phyloP scores from a whole-genome alignment of 2,888 invertebrate species.

The Diarsia brunnea region DNA sequence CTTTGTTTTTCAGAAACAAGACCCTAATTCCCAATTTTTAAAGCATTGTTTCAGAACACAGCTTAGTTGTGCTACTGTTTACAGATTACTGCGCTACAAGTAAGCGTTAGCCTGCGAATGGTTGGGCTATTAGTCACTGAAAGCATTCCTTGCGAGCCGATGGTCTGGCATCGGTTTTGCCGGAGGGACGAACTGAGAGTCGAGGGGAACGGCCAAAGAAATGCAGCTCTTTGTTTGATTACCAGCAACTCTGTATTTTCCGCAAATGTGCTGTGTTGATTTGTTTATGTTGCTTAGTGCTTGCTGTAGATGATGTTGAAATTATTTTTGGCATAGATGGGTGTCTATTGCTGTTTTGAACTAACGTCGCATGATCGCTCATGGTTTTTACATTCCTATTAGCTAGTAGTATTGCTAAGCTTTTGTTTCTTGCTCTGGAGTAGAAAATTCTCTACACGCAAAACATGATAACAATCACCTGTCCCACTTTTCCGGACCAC shows the following conservation, averaged over 20 bases:
- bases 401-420: not conserved
- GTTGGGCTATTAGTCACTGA: slow-evolving; percentile 86
- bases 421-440: not conserved
- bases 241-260: slow-evolving; percentile 58
- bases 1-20: not conserved
- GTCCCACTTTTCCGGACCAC: not conserved
- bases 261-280: slow-evolving; percentile 43
- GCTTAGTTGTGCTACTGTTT: slow-evolving; percentile 45
- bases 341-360: not conserved
- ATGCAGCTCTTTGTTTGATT: slow-evolving; percentile 60
- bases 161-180: slow-evolving; percentile 70
- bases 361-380: not conserved
- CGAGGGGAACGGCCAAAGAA: slow-evolving; percentile 65
- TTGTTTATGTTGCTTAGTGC: slow-evolving; percentile 38
- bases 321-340: slow-evolving; percentile 20
- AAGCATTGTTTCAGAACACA: slow-evolving; percentile 17
- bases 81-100: slow-evolving; percentile 59
- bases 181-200: slow-evolving; percentile 63
- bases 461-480: not conserved
- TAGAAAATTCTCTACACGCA: not conserved
- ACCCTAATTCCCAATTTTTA: not conserved
- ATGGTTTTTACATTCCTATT: not conserved
- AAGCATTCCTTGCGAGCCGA: slow-evolving; percentile 85
- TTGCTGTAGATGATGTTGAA: slow-evolving; percentile 6
- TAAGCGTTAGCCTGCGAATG: slow-evolving; percentile 77